Evolutionary conservation across 2,888 invertebrate genomes (phyloP), one percentile per base, ranked within the genome.

Genomic region (Allolobophora icterica): DNA sequence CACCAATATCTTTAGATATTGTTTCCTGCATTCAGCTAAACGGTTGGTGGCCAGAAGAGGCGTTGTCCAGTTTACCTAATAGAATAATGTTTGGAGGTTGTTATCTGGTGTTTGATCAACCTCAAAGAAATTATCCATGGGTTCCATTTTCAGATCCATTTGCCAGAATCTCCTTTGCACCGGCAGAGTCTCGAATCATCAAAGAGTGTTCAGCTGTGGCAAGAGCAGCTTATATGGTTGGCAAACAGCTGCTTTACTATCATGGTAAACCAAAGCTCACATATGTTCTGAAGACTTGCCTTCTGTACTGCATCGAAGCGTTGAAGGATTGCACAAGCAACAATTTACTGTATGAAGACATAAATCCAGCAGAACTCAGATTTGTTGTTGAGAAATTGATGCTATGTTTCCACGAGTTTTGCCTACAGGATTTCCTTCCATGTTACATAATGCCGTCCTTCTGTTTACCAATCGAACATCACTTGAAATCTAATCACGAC

Each of bases 1-100:
- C 35, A 35, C 1, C 4, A 2, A 89, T 89, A 35, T 89, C 89
- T 40, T 35, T 89, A 19, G 89, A 89, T 42, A 42, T 89, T 33
- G 89, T 89, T 13, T 45, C 89, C 33, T 42, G 42, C 52, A 30
- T 89, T 89, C 6, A 89, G 33, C 17, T 89, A 34, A 40, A 89
- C n/a, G 89, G 45, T n/a, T 89, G 52, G 45, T 89, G 89, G 89
- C 89, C 89, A 33, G 89, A 89, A n/a, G 89, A 52, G 30, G 52
- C 89, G 35, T 35, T 42, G 19, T 33, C 40, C 24, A 30, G 35
- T 38, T 30, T 89, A 21, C 42, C 2, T 40, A 33, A 89, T 33
- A 45, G 42, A 33, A 45, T 89, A 24, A 89, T 42, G n/a, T 0
- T 3, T n/a, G 19, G 1, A 35, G 52, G 89, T 19, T 89, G 89